phyloP scores from a whole-genome alignment of 1,140 invertebrate species.

The Procambarus virginalis region DNA sequence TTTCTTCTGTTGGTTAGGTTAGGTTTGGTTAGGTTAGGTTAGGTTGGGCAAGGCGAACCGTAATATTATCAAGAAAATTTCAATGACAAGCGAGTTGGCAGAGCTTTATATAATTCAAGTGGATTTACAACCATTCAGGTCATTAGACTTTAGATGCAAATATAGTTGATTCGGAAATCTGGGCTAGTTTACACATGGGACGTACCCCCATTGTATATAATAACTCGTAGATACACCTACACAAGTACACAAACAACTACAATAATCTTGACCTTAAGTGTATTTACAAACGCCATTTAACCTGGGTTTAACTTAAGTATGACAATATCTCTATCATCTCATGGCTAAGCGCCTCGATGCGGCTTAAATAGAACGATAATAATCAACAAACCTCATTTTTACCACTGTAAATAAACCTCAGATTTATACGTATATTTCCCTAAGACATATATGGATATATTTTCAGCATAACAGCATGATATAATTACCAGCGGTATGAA shows the following conservation, averaged over 20 bases:
- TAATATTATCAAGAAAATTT: no score
- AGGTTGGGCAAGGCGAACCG: no score
- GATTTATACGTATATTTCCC: neutral
- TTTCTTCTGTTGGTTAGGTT: constrained; percentile 15
- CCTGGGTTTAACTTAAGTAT: neutral
- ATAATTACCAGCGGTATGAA: neutral
- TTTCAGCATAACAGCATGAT: neutral
- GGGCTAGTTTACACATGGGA: constrained; percentile 24
- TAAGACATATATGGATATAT: neutral
- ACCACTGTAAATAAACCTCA: neutral
- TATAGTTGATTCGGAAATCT: constrained; percentile 8
- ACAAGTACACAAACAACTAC: constrained; percentile 64
- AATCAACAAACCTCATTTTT: neutral
- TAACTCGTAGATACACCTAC: constrained; percentile 39
- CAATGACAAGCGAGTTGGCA: constrained; percentile 10
- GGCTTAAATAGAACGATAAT: neutral
- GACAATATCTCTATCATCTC: neutral
- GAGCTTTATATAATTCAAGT: constrained; percentile 6
- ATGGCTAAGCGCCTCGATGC: neutral
- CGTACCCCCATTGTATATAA: constrained; percentile 27
- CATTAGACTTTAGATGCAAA: neutral
- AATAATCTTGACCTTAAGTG: constrained; percentile 36
- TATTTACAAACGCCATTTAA: constrained; percentile 50
- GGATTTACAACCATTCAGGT: neutral
- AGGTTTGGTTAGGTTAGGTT: no score